phyloP scores from a whole-genome alignment of 2,113 vertebrate species.

The Prochilodus magdalenae region DNA sequence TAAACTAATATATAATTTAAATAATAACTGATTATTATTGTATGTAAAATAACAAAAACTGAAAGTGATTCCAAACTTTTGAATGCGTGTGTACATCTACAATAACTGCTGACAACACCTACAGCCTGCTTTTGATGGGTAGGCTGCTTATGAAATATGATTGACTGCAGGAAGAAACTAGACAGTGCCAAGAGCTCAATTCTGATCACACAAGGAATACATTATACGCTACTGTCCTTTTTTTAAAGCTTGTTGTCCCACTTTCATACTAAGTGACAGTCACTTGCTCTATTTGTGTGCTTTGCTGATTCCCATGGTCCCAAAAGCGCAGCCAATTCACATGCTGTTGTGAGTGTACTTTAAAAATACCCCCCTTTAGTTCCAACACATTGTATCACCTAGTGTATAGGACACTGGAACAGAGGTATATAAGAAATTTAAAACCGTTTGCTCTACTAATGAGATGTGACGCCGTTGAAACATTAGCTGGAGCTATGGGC shows the following conservation, averaged over 20 bases:
- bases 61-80: too few relatives aligned
- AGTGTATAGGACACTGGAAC: slow-evolving; percentile 16
- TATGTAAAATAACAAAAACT: too few relatives aligned
- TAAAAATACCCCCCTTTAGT: too few relatives aligned
- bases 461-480: slow-evolving; percentile 64
- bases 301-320: not conserved
- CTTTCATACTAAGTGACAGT: not conserved
- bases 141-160: too few relatives aligned
- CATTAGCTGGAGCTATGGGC: slow-evolving; percentile 46
- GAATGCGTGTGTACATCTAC: too few relatives aligned
- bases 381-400: too few relatives aligned
- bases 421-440: slow-evolving; percentile 50
- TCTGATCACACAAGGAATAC: not conserved
- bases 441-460: slow-evolving; percentile 67
- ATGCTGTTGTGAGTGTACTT: too few relatives aligned
- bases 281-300: not conserved
- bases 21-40: too few relatives aligned
- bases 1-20: too few relatives aligned
- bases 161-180: too few relatives aligned
- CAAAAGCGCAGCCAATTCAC: not conserved
- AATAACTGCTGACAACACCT: too few relatives aligned
- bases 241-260: not conserved
- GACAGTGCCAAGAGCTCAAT: not conserved
- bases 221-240: not conserved
- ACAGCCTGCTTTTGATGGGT: too few relatives aligned